A percentile compares a stretch with the other conserved stretches of the same genome.
Evolutionary conservation across 1,140 invertebrate genomes (phyloP).

Genomic region (Bombus superbus): DNA sequence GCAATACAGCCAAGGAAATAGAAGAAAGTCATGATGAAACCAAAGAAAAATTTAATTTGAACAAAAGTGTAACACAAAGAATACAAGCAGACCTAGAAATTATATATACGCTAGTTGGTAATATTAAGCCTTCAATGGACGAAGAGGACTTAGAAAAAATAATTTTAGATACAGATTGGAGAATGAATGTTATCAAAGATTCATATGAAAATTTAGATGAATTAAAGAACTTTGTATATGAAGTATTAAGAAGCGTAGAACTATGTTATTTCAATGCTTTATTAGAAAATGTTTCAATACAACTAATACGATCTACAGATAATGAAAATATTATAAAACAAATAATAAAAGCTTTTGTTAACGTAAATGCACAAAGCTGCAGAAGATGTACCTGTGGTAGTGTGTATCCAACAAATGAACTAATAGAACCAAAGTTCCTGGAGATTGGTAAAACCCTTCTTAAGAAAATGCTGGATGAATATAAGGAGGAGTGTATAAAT

Average conservation of each 20-base stretch:
- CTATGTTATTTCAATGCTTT: constrained; percentile 73
- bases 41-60: not conserved
- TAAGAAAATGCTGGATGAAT: constrained; percentile 61
- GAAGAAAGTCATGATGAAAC: not conserved
- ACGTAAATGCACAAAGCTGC: constrained; percentile 67
- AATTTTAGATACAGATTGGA: constrained; percentile 65
- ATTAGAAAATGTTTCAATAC: constrained; percentile 68
- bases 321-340: constrained; percentile 66
- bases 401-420: constrained; percentile 58
- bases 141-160: constrained; percentile 68
- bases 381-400: constrained; percentile 72
- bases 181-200: constrained; percentile 68
- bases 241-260: constrained; percentile 74
- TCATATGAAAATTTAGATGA: constrained; percentile 66
- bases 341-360: constrained; percentile 71
- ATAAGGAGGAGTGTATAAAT: constrained; percentile 62
- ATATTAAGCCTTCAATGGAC: constrained; percentile 64
- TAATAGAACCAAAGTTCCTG: constrained; percentile 73
- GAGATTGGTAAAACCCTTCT: constrained; percentile 71
- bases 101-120: constrained; percentile 67
- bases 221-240: constrained; percentile 70
- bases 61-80: constrained; percentile 58
- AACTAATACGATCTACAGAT: constrained; percentile 61
- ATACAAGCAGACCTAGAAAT: constrained; percentile 71
- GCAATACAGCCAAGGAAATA: not conserved